Conservation (phyloP, 2,797 vertebrate genomes). For the Crypturellus tataupa region DNA sequence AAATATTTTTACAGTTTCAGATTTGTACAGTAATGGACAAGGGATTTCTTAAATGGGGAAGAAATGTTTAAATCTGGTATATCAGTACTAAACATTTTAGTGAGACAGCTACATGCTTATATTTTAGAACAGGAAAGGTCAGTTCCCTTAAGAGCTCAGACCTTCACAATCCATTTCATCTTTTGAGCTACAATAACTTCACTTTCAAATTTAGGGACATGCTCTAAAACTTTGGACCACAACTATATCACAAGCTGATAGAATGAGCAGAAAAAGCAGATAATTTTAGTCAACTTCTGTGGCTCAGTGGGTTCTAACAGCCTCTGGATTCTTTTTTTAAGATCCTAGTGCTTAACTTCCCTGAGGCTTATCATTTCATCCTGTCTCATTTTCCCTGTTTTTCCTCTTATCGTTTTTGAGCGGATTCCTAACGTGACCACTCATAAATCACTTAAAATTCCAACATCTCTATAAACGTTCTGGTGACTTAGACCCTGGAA, state of each 20-base stretch:
- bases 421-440: not conserved
- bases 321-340: not conserved
- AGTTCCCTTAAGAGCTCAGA: not conserved
- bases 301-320: not conserved
- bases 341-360: not conserved
- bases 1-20: not conserved
- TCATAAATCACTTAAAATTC: not conserved
- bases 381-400: not conserved
- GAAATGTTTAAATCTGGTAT: conserved; percentile 1
- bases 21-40: not conserved
- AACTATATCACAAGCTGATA: not conserved
- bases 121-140: not conserved
- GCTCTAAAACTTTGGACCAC: not conserved
- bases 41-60: not conserved
- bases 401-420: not conserved
- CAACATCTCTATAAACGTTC: not conserved
- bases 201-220: not conserved
- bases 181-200: not conserved
- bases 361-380: not conserved
- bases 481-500: not conserved
- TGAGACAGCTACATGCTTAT: not conserved
- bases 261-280: not conserved
- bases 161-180: not conserved
- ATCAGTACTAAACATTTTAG: not conserved
- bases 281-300: not conserved